phyloP scores from a whole-genome alignment of 2,797 vertebrate species.

The Macrochelys suwanniensis region DNA sequence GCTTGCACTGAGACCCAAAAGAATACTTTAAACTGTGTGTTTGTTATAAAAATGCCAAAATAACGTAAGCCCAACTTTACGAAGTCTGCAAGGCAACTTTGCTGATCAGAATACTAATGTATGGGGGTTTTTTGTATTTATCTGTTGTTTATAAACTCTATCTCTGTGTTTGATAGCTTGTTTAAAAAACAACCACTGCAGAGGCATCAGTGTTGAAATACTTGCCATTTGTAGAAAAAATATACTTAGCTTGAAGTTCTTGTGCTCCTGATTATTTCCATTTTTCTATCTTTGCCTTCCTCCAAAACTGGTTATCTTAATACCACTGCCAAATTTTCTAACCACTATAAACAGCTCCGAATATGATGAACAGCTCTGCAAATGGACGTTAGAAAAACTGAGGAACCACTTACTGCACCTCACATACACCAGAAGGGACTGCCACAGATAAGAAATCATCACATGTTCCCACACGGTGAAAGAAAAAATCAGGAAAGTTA shows the following conservation, averaged over 20 bases:
- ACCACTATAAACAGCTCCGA: neutral
- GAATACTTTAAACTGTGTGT: neutral
- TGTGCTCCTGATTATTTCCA: conserved; percentile 30
- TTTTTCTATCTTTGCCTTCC: conserved; percentile 34
- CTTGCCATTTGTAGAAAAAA: conserved; percentile 22
- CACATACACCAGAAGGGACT: no score
- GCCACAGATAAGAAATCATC: no score
- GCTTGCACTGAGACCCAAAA: neutral
- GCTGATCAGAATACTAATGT: neutral
- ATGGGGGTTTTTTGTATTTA: neutral
- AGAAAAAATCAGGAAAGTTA: no score
- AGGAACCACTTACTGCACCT: no score
- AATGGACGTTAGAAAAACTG: no score
- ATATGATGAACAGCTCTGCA: neutral
- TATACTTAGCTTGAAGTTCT: neutral
- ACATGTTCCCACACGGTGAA: no score
- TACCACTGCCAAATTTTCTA: neutral
- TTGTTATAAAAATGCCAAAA: neutral
- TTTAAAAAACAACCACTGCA: neutral
- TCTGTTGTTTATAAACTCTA: neutral
- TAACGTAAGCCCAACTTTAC: neutral
- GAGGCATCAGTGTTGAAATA: conserved; percentile 2
- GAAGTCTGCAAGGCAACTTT: neutral
- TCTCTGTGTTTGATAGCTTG: neutral
- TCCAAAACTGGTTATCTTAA: neutral